A percentile compares a stretch with the other conserved stretches of the same genome.
These are phyloP conservation scores for Pteropus rufus DNA, from an alignment of 2,797 vertebrate species.

Conservation along the genomic window DNA sequence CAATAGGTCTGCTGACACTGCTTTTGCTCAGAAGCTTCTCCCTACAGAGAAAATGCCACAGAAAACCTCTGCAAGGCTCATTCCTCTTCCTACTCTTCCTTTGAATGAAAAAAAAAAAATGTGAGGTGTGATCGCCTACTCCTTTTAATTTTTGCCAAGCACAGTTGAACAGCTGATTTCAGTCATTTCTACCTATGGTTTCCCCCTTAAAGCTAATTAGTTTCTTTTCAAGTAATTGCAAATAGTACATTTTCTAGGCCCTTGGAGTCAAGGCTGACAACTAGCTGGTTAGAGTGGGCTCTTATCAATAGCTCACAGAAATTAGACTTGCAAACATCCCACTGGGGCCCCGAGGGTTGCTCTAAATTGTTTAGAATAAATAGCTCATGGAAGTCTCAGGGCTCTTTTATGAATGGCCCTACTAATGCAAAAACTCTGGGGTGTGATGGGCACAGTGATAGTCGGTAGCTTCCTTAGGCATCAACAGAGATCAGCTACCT, in stretches of 20 bases:
- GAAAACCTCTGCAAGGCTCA: not conserved
- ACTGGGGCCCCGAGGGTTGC: slow-evolving; percentile 76
- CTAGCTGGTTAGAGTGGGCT: slow-evolving; percentile 83
- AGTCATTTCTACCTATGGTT: slow-evolving; percentile 87
- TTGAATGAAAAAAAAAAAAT: not conserved
- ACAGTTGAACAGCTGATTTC: slow-evolving; percentile 82
- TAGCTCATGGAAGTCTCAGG: slow-evolving; percentile 69
- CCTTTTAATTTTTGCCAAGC: slow-evolving; percentile 73
- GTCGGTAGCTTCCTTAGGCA: not conserved
- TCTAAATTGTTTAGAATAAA: slow-evolving; percentile 83
- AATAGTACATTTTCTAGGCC: slow-evolving; percentile 83
- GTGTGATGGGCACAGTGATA: not conserved
- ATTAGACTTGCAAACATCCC: slow-evolving; percentile 82
- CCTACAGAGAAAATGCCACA: not conserved
- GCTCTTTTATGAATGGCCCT: slow-evolving; percentile 74
- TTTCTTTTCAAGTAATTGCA: slow-evolving; percentile 86
- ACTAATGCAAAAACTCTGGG: not conserved
- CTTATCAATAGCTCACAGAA: slow-evolving; percentile 82
- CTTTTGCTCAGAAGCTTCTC: not conserved
- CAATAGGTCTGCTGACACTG: not conserved
- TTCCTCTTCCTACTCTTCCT: not conserved
- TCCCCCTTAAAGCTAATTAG: slow-evolving; percentile 86
- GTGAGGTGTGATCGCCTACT: slow-evolving; percentile 7
- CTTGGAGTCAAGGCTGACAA: slow-evolving; percentile 81
- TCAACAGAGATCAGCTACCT: not conserved